Base-by-base conservation (phyloP, 1,140 invertebrate genomes). In the Neotoxoptera formosana region DNA sequence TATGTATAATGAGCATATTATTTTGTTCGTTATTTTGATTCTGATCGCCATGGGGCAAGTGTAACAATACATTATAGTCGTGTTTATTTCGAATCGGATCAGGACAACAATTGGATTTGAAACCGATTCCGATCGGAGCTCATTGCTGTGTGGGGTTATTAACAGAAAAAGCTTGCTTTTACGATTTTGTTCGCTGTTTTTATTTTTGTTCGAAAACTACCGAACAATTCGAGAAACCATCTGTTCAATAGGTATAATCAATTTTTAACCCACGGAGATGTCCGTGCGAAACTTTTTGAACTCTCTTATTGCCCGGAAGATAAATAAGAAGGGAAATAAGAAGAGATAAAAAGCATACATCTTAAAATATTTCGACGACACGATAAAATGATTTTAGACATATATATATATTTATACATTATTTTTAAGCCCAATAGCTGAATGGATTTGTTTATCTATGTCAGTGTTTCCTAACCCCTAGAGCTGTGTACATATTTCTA, bases 171-270 rank as follows among this genome's bases (percentile, higher is more conserved):
- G n/a, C n/a, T 76, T n/a, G 14, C n/a, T 76, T 67, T 76, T n/a
- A 76, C 11, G 60, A 34, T 76, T n/a, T n/a, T n/a, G 60, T n/a
- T 76, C 30, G n/a, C 30, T 76, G 60, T 76, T n/a, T 67, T 76
- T 76, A 76, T 76, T 76, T 76, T 76, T 76, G 60, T 76, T 76
- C 60, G 4, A 34, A n/a, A 76, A n/a, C 30, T 76, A n/a, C 30
- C 14, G 30, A 67, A n/a, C 30, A 67, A n/a, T 67, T 67, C 30
- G 60, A 76, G 60, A 76, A 76, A 76, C 60, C n/a, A 76, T 30
- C 60, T 30, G n/a, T n/a, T 76, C 30, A 76, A 76, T 76, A 76
- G 60, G 60, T 76, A 76, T 76, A 76, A 76, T 76, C 60, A 76
- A 76, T 76, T 76, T 76, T 14, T 0, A 76, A 76, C 17, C 60